Conservation (phyloP, 2,888 invertebrate species). For the Drosophila mulleri region DNA sequence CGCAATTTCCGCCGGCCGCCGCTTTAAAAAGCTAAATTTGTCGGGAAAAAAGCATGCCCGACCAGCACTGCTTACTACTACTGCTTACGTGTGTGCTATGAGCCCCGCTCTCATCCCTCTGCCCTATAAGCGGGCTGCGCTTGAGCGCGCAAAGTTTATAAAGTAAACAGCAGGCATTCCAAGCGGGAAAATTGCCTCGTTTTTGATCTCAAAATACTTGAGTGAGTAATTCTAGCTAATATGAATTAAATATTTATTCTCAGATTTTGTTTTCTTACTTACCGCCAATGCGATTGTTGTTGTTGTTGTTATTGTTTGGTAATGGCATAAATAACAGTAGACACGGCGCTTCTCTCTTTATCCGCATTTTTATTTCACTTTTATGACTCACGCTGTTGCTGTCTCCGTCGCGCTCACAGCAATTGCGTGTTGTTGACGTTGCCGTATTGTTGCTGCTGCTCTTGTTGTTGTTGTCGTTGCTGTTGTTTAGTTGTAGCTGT, state of each 20-base stretch:
- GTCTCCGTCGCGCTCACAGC: constrained; percentile 80
- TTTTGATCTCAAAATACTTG: constrained; percentile 40
- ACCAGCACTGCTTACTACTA: constrained; percentile 14
- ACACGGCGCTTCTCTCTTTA: constrained; percentile 88
- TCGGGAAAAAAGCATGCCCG: constrained; percentile 3
- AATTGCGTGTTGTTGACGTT: constrained; percentile 72
- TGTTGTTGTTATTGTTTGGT: constrained; percentile 65
- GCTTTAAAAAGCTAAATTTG: constrained; percentile 11
- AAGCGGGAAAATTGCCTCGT: constrained; percentile 61
- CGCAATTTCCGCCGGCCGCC: constrained; percentile 9
- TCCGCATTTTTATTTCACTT: constrained; percentile 87
- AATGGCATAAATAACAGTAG: constrained; percentile 88
- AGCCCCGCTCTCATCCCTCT: not conserved
- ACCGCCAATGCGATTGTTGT: constrained; percentile 68
- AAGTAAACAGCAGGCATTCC: constrained; percentile 70
- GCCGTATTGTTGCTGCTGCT: constrained; percentile 68
- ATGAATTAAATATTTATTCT: constrained; percentile 17
- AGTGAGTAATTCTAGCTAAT: constrained; percentile 51
- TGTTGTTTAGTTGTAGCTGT: constrained; percentile 42
- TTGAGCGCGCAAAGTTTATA: constrained; percentile 65
- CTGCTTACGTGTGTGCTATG: constrained; percentile 44
- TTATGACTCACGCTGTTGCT: constrained; percentile 85
- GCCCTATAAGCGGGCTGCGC: constrained; percentile 39
- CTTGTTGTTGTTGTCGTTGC: constrained; percentile 41
- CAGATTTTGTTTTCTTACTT: constrained; percentile 48